Evolutionary conservation across 2,888 invertebrate species (phyloP).

Genomic region (Carabus problematicus): DNA sequence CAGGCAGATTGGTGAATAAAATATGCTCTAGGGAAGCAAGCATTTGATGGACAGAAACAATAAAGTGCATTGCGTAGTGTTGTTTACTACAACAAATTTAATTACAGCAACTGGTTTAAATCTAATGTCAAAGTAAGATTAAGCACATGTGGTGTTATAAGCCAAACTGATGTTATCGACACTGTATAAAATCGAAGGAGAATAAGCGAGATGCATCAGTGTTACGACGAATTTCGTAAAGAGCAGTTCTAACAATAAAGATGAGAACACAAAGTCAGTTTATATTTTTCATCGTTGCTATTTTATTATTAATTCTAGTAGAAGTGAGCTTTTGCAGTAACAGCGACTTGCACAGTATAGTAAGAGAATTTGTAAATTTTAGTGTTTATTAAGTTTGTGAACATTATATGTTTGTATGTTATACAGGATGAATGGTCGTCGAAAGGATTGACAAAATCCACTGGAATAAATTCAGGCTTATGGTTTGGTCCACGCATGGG

Average conservation of each 20-base stretch:
- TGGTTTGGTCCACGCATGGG: slow-evolving; percentile 53
- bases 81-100: too few species aligned
- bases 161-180: too few species aligned
- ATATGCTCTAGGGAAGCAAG: too few species aligned
- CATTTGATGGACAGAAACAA: too few species aligned
- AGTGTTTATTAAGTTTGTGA: slow-evolving; percentile 3
- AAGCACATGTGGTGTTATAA: too few species aligned
- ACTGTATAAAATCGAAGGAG: too few species aligned
- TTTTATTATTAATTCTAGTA: slow-evolving; percentile 12
- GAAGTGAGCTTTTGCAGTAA: slow-evolving; percentile 12
- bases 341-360: slow-evolving; percentile 11
- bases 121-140: too few species aligned
- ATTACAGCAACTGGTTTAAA: too few species aligned
- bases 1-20: too few species aligned
- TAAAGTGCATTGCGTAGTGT: too few species aligned
- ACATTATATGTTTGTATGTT: background rate
- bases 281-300: background rate
- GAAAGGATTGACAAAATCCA: background rate
- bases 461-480: slow-evolving; percentile 12
- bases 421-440: too few species aligned
- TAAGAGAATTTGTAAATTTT: slow-evolving; percentile 3
- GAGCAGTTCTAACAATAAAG: background rate
- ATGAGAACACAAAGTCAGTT: background rate
- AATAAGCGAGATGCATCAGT: too few species aligned
- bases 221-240: background rate